Evolutionary conservation across 1,140 invertebrate species (phyloP).

Genomic region (Augochlora pura): DNA sequence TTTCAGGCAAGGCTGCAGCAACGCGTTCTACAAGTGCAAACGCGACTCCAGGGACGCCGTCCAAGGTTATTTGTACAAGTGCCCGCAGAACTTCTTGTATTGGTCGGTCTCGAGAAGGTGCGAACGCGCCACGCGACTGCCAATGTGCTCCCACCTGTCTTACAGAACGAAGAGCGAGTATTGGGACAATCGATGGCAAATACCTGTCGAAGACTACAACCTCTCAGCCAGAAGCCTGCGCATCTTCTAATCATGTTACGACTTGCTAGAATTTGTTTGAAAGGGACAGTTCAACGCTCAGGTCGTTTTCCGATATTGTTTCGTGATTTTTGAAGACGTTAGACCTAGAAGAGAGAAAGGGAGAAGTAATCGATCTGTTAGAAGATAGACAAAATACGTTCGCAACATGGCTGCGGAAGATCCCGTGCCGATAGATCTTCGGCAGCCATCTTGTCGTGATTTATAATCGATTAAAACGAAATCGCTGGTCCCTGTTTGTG

Average conservation of each 20-base stretch:
- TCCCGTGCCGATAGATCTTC: constrained; percentile 52
- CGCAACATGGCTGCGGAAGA: constrained; percentile 56
- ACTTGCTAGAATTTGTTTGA: constrained; percentile 8
- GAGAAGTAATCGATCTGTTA: constrained; percentile 14
- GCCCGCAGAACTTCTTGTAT: constrained; percentile 87
- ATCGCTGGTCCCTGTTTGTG: background rate
- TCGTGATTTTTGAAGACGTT: background rate
- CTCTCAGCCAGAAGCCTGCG: constrained; percentile 69
- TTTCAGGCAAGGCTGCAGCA: constrained; percentile 84
- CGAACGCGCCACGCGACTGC: constrained; percentile 82
- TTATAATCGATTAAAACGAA: constrained; percentile 9
- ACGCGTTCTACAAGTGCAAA: constrained; percentile 88
- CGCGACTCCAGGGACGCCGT: constrained; percentile 79
- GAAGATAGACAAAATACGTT: background rate
- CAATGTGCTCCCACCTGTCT: constrained; percentile 79
- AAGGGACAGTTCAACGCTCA: constrained; percentile 37
- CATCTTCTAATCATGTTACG: constrained; percentile 5
- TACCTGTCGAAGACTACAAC: constrained; percentile 73
- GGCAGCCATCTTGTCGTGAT: constrained; percentile 50
- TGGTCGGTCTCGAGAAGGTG: constrained; percentile 89
- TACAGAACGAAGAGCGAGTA: constrained; percentile 60
- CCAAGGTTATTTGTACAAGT: constrained; percentile 87
- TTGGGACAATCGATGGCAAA: constrained; percentile 69
- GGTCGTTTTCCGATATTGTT: constrained; percentile 22
- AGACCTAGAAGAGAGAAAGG: background rate